Conservation (phyloP, 2,888 invertebrate species). For the Dryocosmus kuriphilus region DNA sequence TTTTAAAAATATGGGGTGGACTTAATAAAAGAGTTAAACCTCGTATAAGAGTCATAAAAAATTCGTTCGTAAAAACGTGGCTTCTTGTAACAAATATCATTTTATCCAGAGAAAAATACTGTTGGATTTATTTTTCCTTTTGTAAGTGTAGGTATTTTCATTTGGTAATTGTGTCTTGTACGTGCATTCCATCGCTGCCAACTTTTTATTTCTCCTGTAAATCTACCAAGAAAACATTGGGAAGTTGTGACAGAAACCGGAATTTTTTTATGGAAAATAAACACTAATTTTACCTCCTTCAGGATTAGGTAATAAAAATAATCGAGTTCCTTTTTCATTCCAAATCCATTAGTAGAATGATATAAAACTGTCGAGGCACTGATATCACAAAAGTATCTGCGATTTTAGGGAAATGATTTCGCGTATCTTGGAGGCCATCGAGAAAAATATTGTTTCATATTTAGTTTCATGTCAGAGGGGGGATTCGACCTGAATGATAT, state of each 20-base stretch:
- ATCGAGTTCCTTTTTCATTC: too few species aligned
- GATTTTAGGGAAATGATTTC: neutral
- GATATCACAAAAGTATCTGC: neutral
- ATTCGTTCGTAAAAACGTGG: neutral
- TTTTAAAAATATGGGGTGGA: neutral
- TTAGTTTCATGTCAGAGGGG: conserved; percentile 54
- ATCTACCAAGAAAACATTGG: neutral
- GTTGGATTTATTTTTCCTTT: too few species aligned
- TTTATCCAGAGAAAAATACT: too few species aligned
- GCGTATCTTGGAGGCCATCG: conserved; percentile 2
- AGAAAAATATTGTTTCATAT: conserved; percentile 42
- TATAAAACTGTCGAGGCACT: neutral
- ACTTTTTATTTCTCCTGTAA: neutral
- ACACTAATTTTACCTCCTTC: too few species aligned
- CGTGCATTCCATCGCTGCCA: neutral
- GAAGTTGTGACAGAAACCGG: too few species aligned
- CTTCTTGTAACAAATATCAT: neutral
- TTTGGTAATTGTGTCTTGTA: too few species aligned
- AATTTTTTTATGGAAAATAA: too few species aligned
- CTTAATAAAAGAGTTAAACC: neutral
- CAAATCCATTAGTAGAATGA: neutral
- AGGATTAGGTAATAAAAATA: too few species aligned
- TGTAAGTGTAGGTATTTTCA: neutral
- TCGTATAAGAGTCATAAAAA: neutral
- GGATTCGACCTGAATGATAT: conserved; percentile 57